Conservation (phyloP, 2,888 invertebrate genomes). For the Pheosia gnoma region DNA sequence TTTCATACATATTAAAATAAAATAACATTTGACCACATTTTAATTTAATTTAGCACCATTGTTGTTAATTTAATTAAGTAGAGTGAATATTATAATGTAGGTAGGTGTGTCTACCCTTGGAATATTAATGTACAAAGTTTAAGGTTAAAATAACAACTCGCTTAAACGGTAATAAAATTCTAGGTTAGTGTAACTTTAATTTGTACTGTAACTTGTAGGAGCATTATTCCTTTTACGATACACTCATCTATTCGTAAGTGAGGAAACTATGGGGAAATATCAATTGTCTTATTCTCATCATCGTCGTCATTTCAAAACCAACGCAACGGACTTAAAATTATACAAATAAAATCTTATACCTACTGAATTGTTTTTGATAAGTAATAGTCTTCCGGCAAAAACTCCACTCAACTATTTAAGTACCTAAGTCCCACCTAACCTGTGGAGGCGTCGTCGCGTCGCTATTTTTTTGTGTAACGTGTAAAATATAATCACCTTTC, state of each 20-base stretch:
- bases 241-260: not conserved
- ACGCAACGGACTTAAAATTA: too few species aligned
- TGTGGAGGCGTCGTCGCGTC: too few species aligned
- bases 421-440: too few species aligned
- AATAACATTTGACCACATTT: not conserved
- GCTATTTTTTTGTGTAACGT: too few species aligned
- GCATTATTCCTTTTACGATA: not conserved
- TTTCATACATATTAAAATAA: not conserved
- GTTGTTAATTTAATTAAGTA: constrained; percentile 25
- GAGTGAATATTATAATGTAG: constrained; percentile 26
- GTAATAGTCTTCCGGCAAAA: too few species aligned
- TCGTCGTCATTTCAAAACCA: too few species aligned
- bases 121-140: constrained; percentile 46
- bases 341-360: too few species aligned
- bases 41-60: constrained; percentile 8
- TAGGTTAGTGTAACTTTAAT: not conserved
- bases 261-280: too few species aligned
- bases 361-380: too few species aligned
- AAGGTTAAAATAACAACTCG: constrained; percentile 38
- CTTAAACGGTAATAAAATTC: constrained; percentile 7
- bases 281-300: too few species aligned
- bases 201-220: not conserved
- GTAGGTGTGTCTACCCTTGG: constrained; percentile 48
- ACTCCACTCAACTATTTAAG: too few species aligned
- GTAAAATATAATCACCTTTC: too few species aligned